Evolutionary conservation across 2,113 vertebrate species (phyloP).

Genomic region (Etia nguti): DNA sequence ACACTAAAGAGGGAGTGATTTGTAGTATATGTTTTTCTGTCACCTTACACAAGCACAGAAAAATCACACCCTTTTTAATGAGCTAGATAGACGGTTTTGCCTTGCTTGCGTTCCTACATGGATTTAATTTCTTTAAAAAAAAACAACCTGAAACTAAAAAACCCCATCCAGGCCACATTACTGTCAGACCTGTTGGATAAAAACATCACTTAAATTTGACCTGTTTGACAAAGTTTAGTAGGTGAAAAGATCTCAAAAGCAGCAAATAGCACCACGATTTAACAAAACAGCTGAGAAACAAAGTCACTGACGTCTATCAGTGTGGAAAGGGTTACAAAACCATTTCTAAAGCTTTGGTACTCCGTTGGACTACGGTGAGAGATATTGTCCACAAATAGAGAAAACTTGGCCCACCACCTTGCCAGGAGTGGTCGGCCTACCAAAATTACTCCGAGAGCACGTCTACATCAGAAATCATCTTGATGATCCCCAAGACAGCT

Average conservation of each 20-base stretch:
- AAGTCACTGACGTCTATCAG: fast-evolving
- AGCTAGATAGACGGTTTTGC: neutral
- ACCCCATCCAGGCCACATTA: neutral
- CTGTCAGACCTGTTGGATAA: neutral
- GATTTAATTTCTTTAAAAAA: too few species aligned
- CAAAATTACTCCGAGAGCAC: neutral
- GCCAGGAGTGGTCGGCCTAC: neutral
- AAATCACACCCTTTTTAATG: neutral
- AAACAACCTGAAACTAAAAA: neutral
- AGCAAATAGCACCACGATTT: neutral
- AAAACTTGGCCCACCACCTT: fast-evolving
- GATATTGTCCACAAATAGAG: neutral
- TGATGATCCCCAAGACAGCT: neutral
- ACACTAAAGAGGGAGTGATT: neutral
- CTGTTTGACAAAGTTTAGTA: neutral
- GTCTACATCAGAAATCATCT: neutral
- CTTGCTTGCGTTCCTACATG: neutral
- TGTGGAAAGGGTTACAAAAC: neutral
- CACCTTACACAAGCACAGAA: neutral
- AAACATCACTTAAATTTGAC: neutral
- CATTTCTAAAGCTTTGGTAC: neutral
- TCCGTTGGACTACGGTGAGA: neutral
- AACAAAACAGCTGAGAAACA: neutral
- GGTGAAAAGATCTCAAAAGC: neutral
- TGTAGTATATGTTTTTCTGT: neutral